These are phyloP conservation scores for Larimichthys polyactis DNA, from an alignment of 2,113 vertebrate genomes.

Conservation along the genomic window DNA sequence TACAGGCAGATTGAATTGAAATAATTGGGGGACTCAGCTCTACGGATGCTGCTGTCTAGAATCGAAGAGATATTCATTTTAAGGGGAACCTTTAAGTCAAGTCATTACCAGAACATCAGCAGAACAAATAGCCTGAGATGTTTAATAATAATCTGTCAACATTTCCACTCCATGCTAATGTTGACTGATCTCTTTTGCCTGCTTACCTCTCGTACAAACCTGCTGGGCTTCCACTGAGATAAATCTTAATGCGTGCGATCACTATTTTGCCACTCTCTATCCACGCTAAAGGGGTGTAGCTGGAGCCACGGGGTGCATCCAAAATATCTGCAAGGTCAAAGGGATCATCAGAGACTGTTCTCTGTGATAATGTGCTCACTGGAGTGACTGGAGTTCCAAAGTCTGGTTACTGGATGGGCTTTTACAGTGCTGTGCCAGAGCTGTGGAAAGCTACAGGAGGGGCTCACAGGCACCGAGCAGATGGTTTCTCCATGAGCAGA, in stretches of 20 bases:
- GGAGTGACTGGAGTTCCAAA: constrained; percentile 2
- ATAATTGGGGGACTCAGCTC: constrained; percentile 43
- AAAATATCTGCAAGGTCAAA: constrained; percentile 11
- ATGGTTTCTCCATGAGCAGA: constrained; percentile 46
- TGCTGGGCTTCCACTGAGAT: background rate
- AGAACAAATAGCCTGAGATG: constrained; percentile 56
- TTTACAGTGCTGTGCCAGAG: background rate
- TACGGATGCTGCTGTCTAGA: constrained; percentile 18
- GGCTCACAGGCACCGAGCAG: constrained; percentile 23
- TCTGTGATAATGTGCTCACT: constrained; percentile 11
- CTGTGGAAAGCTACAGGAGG: constrained; percentile 18
- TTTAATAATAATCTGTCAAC: constrained; percentile 61
- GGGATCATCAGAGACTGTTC: background rate
- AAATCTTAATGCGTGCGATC: constrained; percentile 7
- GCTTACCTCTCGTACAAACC: background rate
- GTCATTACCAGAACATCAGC: constrained; percentile 40
- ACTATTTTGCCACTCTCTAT: constrained; percentile 1
- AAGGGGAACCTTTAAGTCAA: constrained; percentile 41
- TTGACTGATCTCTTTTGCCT: constrained; percentile 29
- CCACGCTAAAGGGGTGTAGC: background rate
- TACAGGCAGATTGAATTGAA: constrained; percentile 41
- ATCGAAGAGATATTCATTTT: constrained; percentile 31
- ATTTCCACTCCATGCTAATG: constrained; percentile 23
- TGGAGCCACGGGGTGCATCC: background rate
- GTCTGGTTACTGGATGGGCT: background rate